Base-by-base conservation (phyloP, 2,888 invertebrate genomes). In the Ditylenchus weischeri region DNA sequence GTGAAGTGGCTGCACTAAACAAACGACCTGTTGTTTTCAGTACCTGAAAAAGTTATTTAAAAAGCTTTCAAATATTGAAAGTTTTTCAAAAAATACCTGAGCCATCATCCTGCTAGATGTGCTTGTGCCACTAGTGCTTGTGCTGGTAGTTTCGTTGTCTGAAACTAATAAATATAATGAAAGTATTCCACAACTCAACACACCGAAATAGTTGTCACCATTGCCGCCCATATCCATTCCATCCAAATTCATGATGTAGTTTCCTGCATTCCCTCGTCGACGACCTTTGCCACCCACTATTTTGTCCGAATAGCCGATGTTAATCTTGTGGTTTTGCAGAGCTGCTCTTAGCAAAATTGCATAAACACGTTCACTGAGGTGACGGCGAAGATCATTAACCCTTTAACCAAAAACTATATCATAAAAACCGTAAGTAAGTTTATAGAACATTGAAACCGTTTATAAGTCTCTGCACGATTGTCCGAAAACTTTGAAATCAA, bases 331-430 rank as follows among this genome's bases (percentile, higher is more conserved):
- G 10, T 76, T 67, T 35, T 74, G 60, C 15, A 73, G 60, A 13
- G 73, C 69, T 47, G 76, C 68, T 38, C 73, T 65, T 3, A 76
- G 8, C 15, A 73, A 57, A 36, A 73, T 58, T 8, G 69, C 62
- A 29, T 60, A 49, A 18, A 65, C 43, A 23, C 63, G 65, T 18
- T 72, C 58, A 54, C 59, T 60, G 8, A 73, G 50, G 19, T 54
- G 54, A 36, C 65, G 61, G 3, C 60, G 66, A 43, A 70, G 58
- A 8, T 21, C 50, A 29, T 64, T 29, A 7, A 65, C 51, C 11
- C 72, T 71, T 18, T 60, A 70, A 69, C 21, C 8, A 62, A 15
- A 36, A 15, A 43, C 15, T 19, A 7, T 54, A 29, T 54, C n/a
- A 29, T 15, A 13, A 11, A 21, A 54, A n/a, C 21, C 8, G 10